Evolutionary conservation across 23 tunicate genomes (phyloP).

Genomic region (Halocynthia aurantium): DNA sequence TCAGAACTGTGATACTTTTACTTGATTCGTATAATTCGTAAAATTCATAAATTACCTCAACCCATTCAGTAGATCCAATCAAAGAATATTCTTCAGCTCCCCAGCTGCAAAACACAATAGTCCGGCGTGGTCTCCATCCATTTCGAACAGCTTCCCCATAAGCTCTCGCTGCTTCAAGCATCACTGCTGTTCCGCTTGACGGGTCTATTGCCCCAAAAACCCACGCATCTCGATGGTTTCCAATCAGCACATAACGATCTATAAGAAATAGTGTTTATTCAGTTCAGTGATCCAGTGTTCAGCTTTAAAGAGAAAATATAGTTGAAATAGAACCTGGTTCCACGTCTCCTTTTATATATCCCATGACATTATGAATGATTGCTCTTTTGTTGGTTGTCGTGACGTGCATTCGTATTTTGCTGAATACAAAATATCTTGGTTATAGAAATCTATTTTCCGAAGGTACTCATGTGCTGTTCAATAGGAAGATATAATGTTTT

Average conservation of each 20-base stretch:
- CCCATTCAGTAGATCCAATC: slow-evolving; percentile 88
- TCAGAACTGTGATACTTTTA: neutral
- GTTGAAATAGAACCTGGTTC: slow-evolving; percentile 5
- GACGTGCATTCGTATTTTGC: slow-evolving; percentile 23
- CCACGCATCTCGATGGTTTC: slow-evolving; percentile 93
- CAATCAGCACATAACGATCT: slow-evolving; percentile 75
- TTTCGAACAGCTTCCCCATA: slow-evolving; percentile 42
- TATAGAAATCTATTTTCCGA: neutral
- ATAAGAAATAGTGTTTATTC: neutral
- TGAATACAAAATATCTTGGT: slow-evolving; percentile 1
- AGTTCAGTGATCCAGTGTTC: neutral
- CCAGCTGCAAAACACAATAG: slow-evolving; percentile 76
- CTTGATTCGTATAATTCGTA: neutral
- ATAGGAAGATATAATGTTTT: no score
- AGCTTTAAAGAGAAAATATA: neutral
- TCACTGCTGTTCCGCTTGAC: slow-evolving; percentile 63
- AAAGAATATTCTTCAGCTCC: slow-evolving; percentile 87
- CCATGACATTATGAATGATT: slow-evolving; percentile 19
- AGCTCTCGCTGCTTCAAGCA: slow-evolving; percentile 55
- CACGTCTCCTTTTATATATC: slow-evolving; percentile 10
- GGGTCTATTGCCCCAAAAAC: slow-evolving; percentile 93
- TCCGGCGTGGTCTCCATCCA: slow-evolving; percentile 77
- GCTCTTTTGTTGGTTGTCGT: slow-evolving; percentile 12
- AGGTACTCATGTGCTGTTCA: no score
- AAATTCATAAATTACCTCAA: slow-evolving; percentile 44